phyloP scores from a whole-genome alignment of 2,113 vertebrate genomes.

The Crotalus horridus region DNA sequence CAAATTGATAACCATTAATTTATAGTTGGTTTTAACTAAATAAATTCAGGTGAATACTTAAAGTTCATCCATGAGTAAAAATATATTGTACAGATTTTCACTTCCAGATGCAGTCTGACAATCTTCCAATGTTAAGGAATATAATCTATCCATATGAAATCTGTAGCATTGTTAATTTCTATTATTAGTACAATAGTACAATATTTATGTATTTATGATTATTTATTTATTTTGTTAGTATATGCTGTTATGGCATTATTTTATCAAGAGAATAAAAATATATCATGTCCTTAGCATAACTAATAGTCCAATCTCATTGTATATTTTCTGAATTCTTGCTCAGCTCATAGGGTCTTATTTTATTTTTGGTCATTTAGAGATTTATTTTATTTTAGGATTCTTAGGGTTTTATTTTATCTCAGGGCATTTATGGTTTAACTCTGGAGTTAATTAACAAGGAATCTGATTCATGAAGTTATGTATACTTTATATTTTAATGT shows the following conservation, averaged over 20 bases:
- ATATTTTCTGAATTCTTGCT: neutral
- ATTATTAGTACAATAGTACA: neutral
- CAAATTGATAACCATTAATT: neutral
- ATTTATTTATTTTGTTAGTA: neutral
- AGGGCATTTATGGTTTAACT: neutral
- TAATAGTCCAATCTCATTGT: neutral
- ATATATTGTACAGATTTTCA: neutral
- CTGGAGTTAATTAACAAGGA: neutral
- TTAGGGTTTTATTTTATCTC: neutral
- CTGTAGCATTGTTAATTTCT: neutral
- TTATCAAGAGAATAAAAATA: conserved; percentile 25
- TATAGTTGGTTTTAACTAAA: neutral
- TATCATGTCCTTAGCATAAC: neutral
- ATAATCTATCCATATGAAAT: neutral
- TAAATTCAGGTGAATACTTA: neutral
- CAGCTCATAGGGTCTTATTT: neutral
- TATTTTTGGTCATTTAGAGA: neutral
- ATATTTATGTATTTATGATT: neutral
- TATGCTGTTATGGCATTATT: conserved; percentile 19
- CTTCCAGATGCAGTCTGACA: neutral
- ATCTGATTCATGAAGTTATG: neutral
- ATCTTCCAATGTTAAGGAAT: neutral
- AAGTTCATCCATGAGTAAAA: neutral
- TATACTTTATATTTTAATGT: neutral
- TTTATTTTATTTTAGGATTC: neutral